Evolutionary conservation across 2,888 invertebrate genomes (phyloP).

Genomic region (Sicus ferrugineus): DNA sequence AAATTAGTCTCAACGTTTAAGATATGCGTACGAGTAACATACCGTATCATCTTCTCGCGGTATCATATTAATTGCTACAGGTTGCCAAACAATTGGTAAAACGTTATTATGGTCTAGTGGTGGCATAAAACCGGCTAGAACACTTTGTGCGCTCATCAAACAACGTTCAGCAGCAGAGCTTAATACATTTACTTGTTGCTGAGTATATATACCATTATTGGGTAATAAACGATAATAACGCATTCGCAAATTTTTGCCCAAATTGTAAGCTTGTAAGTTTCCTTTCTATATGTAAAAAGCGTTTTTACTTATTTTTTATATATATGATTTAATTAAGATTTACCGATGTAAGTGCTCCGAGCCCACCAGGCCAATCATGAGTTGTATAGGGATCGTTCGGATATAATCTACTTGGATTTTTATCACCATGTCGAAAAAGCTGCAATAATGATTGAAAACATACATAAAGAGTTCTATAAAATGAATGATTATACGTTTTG

Average conservation of each 20-base stretch:
- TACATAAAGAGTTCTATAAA: background rate
- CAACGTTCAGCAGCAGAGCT: constrained; percentile 87
- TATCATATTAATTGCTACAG: constrained; percentile 83
- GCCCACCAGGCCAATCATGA: constrained; percentile 82
- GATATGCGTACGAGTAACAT: constrained; percentile 39
- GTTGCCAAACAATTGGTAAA: constrained; percentile 77
- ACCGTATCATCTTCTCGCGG: constrained; percentile 78
- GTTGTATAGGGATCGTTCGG: constrained; percentile 81
- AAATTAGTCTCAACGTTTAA: constrained; percentile 1
- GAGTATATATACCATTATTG: constrained; percentile 68
- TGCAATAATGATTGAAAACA: constrained; percentile 39
- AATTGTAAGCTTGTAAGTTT: constrained; percentile 75
- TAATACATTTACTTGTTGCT: constrained; percentile 70
- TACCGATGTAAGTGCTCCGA: constrained; percentile 75
- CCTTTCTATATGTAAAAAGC: constrained; percentile 70
- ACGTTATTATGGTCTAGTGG: constrained; percentile 60
- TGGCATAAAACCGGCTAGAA: constrained; percentile 76
- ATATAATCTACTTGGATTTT: constrained; percentile 75
- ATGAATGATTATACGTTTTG: background rate
- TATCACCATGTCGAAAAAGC: constrained; percentile 64
- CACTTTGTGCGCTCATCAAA: constrained; percentile 78
- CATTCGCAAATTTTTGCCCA: constrained; percentile 76
- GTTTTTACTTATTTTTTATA: too few relatives aligned
- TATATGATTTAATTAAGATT: constrained; percentile 16
- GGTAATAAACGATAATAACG: constrained; percentile 76